phyloP scores from a whole-genome alignment of 2,113 vertebrate species.

The Petaurus breviceps region DNA sequence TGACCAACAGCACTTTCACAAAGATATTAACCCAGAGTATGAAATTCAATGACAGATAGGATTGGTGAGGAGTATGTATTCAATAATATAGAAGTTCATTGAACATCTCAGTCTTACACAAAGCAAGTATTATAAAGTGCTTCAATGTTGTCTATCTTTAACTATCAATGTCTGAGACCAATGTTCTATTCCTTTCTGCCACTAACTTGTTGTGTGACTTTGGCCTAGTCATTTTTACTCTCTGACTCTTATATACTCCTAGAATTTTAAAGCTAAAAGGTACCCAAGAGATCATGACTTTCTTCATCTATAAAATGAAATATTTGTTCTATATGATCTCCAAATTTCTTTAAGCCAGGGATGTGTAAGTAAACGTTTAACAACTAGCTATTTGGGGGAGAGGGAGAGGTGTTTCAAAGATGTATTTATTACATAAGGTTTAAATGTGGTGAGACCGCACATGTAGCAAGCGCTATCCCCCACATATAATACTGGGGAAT shows the following conservation, averaged over 20 bases:
- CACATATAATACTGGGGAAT: neutral
- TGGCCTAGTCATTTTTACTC: neutral
- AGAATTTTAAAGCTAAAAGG: neutral
- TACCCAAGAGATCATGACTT: neutral
- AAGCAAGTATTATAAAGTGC: neutral
- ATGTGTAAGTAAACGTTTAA: neutral
- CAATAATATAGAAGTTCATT: neutral
- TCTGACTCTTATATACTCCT: neutral
- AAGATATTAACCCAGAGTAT: neutral
- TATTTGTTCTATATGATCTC: neutral
- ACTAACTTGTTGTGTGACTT: neutral
- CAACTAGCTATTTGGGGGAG: neutral
- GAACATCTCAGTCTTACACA: neutral
- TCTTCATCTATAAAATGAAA: neutral
- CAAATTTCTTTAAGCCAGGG: neutral
- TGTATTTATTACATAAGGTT: neutral
- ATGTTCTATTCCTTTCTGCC: neutral
- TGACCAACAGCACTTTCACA: neutral
- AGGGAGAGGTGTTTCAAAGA: neutral
- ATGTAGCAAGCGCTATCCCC: neutral
- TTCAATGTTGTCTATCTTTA: neutral
- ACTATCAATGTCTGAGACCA: neutral
- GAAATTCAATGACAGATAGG: neutral
- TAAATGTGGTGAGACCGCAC: neutral
- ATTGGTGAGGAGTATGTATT: neutral